These are phyloP conservation scores for Apteryx owenii DNA, from an alignment of 2,113 vertebrate species.

Conservation along the genomic window DNA sequence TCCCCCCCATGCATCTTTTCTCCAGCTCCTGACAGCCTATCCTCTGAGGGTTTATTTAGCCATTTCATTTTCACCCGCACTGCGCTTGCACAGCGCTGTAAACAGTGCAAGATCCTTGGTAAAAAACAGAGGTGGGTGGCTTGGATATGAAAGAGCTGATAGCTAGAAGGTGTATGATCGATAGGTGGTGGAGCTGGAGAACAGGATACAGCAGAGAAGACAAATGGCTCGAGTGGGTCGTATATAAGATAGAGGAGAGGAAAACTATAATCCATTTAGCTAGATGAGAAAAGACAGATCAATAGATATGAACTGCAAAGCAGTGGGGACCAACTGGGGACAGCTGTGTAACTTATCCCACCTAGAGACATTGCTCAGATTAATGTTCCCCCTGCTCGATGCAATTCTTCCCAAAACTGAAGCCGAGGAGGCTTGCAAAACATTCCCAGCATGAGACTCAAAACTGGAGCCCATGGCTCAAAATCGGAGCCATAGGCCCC, in stretches of 20 bases:
- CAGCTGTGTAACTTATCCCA: conserved; percentile 43
- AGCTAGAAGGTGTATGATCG: background rate
- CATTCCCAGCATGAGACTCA: background rate
- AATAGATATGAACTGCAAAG: conserved; percentile 64
- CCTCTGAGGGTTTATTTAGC: background rate
- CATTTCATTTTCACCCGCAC: background rate
- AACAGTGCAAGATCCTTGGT: background rate
- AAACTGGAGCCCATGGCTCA: too few relatives aligned
- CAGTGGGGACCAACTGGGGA: conserved; percentile 14
- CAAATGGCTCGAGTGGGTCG: conserved; percentile 21
- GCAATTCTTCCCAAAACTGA: background rate
- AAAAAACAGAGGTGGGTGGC: background rate
- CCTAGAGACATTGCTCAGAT: background rate
- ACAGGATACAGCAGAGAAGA: background rate
- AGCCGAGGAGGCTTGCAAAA: background rate
- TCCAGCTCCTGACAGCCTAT: background rate
- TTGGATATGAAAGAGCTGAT: background rate
- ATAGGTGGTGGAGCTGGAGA: conserved; percentile 25
- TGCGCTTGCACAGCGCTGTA: background rate
- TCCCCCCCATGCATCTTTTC: background rate
- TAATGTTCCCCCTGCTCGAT: background rate
- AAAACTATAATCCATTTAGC: conserved; percentile 65
- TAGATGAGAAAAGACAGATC: conserved; percentile 61
- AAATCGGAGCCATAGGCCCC: background rate
- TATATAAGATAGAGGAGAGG: conserved; percentile 61